phyloP scores from a whole-genome alignment of 1,140 invertebrate species.

The Papilio machaon region DNA sequence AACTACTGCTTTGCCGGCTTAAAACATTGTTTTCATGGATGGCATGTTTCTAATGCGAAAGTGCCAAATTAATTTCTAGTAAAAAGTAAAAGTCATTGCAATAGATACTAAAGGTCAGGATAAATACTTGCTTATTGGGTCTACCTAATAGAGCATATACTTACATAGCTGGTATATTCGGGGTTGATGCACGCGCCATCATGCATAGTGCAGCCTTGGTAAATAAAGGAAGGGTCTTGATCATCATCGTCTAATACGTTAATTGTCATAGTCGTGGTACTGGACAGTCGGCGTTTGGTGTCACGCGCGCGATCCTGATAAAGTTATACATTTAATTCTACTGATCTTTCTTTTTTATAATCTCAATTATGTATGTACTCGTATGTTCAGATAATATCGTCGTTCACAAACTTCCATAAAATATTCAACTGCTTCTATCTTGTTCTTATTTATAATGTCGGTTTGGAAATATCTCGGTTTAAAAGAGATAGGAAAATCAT shows the following conservation, averaged over 20 bases:
- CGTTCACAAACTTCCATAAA: neutral
- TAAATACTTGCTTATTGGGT: neutral
- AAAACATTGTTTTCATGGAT: no score
- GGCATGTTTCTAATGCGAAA: no score
- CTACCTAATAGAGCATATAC: slow-evolving; percentile 45
- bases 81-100: no score
- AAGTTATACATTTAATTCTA: neutral
- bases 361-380: no score
- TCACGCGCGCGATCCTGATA: slow-evolving; percentile 91
- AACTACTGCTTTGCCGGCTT: no score
- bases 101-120: no score
- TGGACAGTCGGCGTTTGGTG: slow-evolving; percentile 87
- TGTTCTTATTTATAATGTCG: neutral
- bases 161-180: slow-evolving; percentile 85
- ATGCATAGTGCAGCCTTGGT: slow-evolving; percentile 89
- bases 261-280: slow-evolving; percentile 92
- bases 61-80: no score
- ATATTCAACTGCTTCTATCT: neutral
- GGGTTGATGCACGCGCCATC: slow-evolving; percentile 92
- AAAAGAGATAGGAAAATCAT: no score
- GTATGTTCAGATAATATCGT: neutral
- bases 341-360: neutral
- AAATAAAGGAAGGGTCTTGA: slow-evolving; percentile 93
- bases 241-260: slow-evolving; percentile 94
- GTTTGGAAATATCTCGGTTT: no score